A percentile compares a stretch with the other conserved stretches of the same genome.
Evolutionary conservation across 2,797 vertebrate genomes (phyloP).

Genomic region (Gorsachius magnificus): DNA sequence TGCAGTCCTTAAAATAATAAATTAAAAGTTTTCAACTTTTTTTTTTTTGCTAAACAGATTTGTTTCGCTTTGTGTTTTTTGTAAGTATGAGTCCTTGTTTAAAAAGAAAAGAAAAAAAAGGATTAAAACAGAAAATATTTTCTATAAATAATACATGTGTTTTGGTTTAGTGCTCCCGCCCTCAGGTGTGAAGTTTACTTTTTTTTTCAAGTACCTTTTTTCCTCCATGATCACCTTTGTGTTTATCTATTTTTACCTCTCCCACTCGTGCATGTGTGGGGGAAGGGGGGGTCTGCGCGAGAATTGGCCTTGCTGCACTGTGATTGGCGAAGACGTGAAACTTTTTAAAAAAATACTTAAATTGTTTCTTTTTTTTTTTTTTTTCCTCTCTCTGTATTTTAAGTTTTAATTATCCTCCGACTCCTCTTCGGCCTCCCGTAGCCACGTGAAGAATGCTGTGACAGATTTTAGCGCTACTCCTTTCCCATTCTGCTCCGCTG

Average conservation of each 20-base stretch:
- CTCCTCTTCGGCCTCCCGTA: slow-evolving; percentile 96
- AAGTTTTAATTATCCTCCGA: slow-evolving; percentile 94
- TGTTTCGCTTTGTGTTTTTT: slow-evolving; percentile 59
- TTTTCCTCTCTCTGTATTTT: slow-evolving; percentile 64
- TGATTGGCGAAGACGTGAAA: slow-evolving; percentile 81
- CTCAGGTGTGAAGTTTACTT: slow-evolving; percentile 85
- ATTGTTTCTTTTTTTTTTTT: slow-evolving; percentile 66
- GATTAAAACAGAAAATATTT: slow-evolving; percentile 98
- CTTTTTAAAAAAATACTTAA: slow-evolving; percentile 84
- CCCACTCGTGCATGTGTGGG: slow-evolving; percentile 78
- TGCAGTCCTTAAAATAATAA: slow-evolving; percentile 99
- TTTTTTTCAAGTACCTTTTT: slow-evolving; percentile 83
- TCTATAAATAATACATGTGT: slow-evolving; percentile 98
- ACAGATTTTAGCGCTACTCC: slow-evolving; percentile 95
- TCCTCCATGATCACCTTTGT: slow-evolving; percentile 80
- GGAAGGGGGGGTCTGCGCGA: slow-evolving; percentile 73
- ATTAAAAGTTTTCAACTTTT: slow-evolving; percentile 93
- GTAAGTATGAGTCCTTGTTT: slow-evolving; percentile 85
- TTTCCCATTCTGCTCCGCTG: slow-evolving; percentile 92
- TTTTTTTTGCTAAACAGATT: slow-evolving; percentile 79
- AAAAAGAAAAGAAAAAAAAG: slow-evolving; percentile 88
- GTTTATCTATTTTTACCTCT: slow-evolving; percentile 69
- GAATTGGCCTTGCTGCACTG: slow-evolving; percentile 83
- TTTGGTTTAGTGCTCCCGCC: slow-evolving; percentile 88
- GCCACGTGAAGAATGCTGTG: slow-evolving; percentile 96